phyloP scores from a whole-genome alignment of 2,888 invertebrate species.

The Rotaria macrura region DNA sequence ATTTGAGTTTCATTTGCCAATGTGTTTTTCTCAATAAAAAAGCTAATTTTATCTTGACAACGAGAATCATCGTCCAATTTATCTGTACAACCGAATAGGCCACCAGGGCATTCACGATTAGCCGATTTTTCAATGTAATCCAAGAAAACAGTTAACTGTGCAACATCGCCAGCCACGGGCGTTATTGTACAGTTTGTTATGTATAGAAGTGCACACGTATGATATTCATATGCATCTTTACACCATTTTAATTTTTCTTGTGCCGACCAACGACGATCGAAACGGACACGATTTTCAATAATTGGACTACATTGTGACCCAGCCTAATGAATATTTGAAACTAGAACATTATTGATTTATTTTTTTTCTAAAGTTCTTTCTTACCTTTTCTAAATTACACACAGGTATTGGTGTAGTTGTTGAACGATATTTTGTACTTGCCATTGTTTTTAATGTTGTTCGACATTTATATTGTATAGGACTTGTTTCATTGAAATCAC shows the following conservation, averaged over 20 bases:
- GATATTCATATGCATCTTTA: constrained; percentile 28
- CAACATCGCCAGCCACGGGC: constrained; percentile 25
- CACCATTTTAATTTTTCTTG: constrained; percentile 33
- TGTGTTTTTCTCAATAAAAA: constrained; percentile 29
- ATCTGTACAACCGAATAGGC: constrained; percentile 28
- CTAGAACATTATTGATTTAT: background rate
- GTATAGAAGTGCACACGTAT: constrained; percentile 24
- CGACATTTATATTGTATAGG: constrained; percentile 29
- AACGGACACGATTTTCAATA: constrained; percentile 30
- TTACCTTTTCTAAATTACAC: constrained; percentile 28
- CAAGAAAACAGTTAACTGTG: constrained; percentile 26
- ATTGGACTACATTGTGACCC: constrained; percentile 25
- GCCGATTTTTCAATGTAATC: constrained; percentile 33
- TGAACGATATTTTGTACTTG: constrained; percentile 15
- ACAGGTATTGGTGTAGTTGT: constrained; percentile 24
- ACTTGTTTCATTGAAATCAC: constrained; percentile 24
- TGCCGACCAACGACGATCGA: constrained; percentile 26
- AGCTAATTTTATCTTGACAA: constrained; percentile 26
- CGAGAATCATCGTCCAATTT: background rate
- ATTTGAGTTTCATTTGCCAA: background rate
- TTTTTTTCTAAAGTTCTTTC: background rate
- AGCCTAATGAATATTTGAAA: constrained; percentile 16
- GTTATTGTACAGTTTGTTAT: constrained; percentile 29
- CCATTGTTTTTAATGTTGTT: constrained; percentile 23
- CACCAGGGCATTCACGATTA: constrained; percentile 33